Conservation (phyloP, 2,113 vertebrate genomes). For the Lophotis ruficrista region DNA sequence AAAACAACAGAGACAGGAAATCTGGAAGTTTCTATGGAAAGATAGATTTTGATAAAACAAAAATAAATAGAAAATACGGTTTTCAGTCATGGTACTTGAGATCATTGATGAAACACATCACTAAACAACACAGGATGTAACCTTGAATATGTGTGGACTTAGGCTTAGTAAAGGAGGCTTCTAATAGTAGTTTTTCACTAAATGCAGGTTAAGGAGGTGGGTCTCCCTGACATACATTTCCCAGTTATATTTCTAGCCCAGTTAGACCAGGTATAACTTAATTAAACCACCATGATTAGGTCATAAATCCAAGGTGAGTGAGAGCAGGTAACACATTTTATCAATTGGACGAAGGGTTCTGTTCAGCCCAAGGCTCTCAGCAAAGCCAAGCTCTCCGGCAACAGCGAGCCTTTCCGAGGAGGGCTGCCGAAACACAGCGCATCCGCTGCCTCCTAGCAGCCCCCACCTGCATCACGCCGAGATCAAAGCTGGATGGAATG, state of each 20-base stretch:
- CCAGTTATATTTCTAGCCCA: background rate
- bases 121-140: background rate
- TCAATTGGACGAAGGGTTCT: background rate
- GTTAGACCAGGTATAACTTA: background rate
- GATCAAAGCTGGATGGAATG: background rate
- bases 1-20: background rate
- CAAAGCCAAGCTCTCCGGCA: background rate
- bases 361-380: background rate
- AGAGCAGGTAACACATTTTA: background rate
- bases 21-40: background rate
- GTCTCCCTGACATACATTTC: background rate
- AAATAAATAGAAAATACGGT: background rate
- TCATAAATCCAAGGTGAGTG: background rate
- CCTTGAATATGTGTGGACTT: background rate
- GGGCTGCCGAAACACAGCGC: background rate
- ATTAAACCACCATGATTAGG: background rate
- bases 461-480: fast-evolving
- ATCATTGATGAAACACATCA: background rate
- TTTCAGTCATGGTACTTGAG: background rate
- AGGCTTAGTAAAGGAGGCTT: background rate
- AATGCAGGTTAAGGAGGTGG: background rate
- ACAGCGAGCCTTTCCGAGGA: background rate
- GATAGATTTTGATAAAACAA: background rate
- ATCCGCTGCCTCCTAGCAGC: background rate
- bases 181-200: background rate